These are phyloP conservation scores for Scolopax mira DNA, from an alignment of 2,113 vertebrate species.

Conservation along the genomic window DNA sequence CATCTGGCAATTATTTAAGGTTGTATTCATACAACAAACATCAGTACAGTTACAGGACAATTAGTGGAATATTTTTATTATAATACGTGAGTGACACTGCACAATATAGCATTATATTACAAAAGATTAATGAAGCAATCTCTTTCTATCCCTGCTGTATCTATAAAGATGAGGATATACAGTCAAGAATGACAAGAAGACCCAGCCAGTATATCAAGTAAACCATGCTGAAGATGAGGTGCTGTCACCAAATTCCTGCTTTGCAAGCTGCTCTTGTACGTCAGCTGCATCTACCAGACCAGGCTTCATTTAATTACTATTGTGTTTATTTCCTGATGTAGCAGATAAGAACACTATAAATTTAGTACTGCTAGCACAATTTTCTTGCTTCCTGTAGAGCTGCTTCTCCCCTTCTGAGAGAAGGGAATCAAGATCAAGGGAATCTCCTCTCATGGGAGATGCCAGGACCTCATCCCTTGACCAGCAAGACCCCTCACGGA, in stretches of 20 bases:
- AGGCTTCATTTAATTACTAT: background rate
- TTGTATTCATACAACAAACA: fast-evolving
- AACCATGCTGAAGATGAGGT: background rate
- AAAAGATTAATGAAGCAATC: background rate
- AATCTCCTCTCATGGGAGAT: background rate
- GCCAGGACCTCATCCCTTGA: too few relatives aligned
- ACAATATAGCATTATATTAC: background rate
- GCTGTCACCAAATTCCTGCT: background rate
- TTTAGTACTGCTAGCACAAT: background rate
- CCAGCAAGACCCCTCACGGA: background rate
- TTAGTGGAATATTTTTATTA: background rate
- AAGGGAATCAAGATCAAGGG: background rate
- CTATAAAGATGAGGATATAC: background rate
- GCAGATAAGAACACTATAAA: background rate
- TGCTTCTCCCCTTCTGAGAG: too few relatives aligned
- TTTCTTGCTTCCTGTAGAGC: background rate
- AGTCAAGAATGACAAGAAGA: background rate
- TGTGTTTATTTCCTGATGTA: background rate
- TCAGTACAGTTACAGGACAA: background rate
- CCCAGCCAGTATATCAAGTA: background rate
- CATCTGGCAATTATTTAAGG: background rate
- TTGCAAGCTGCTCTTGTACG: background rate
- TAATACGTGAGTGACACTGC: background rate
- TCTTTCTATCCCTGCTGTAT: background rate
- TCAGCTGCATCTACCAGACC: background rate